A percentile compares a stretch with the other conserved stretches of the same genome.
These are phyloP conservation scores for Oreochromis mossambicus DNA, from an alignment of 2,797 vertebrate genomes.

Conservation along the genomic window DNA sequence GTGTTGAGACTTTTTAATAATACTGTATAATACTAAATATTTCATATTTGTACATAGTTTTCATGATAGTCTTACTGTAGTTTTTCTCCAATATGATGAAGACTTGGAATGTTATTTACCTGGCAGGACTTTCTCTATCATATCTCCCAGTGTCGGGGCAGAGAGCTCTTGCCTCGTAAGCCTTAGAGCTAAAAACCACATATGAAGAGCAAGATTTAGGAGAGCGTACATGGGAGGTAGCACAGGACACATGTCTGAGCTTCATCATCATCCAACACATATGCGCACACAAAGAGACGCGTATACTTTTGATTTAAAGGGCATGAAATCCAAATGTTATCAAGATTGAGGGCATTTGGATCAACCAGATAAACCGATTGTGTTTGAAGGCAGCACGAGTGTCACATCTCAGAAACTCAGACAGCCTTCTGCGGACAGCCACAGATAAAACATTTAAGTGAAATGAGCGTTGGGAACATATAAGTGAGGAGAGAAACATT, in stretches of 20 bases:
- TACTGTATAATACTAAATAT: not conserved
- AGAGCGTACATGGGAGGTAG: slow-evolving; percentile 28
- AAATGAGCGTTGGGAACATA: slow-evolving; percentile 4
- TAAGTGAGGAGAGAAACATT: slow-evolving; percentile 36
- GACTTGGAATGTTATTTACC: slow-evolving; percentile 80
- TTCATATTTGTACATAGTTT: not conserved
- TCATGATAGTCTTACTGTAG: not conserved
- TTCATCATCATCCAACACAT: slow-evolving; percentile 5
- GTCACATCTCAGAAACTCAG: slow-evolving; percentile 39
- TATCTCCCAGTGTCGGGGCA: slow-evolving; percentile 95
- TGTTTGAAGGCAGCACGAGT: not conserved
- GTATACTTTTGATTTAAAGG: not conserved
- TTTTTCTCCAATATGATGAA: slow-evolving; percentile 23
- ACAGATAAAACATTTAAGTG: slow-evolving; percentile 4
- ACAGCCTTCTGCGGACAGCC: slow-evolving; percentile 27
- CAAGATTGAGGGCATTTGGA: not conserved
- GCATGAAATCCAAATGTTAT: not conserved
- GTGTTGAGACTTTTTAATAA: not conserved
- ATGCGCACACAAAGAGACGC: slow-evolving; percentile 15
- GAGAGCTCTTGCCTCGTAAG: slow-evolving; percentile 97
- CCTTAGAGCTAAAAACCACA: slow-evolving; percentile 88
- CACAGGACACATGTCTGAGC: slow-evolving; percentile 47
- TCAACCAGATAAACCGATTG: not conserved
- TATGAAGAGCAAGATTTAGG: slow-evolving; percentile 74
- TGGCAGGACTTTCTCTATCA: slow-evolving; percentile 92